These are phyloP conservation scores for Regulus satrapa DNA, from an alignment of 2,113 vertebrate species.

Conservation along the genomic window DNA sequence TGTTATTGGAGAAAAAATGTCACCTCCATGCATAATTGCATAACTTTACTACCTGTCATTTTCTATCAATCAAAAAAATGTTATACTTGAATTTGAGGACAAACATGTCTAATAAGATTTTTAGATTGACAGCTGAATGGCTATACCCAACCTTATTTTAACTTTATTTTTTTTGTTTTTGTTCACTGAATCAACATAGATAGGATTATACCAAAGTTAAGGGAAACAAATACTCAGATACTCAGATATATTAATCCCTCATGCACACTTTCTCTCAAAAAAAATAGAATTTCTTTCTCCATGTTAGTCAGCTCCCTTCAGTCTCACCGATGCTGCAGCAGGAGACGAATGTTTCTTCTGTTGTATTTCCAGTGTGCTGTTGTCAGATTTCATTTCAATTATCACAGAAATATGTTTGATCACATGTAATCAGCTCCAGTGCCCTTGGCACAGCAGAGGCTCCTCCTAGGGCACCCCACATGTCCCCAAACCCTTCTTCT, in stretches of 20 bases:
- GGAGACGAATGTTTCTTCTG: background rate
- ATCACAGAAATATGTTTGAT: background rate
- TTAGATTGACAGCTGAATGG: constrained; percentile 31
- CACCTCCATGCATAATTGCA: constrained; percentile 57
- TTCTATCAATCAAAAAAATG: constrained; percentile 52
- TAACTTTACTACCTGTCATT: constrained; percentile 38
- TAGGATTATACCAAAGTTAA: background rate
- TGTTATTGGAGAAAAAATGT: constrained; percentile 61
- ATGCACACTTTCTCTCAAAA: background rate
- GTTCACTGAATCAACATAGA: constrained; percentile 37
- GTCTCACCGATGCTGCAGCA: background rate
- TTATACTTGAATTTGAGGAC: constrained; percentile 19
- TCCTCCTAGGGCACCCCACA: background rate
- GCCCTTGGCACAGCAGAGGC: background rate
- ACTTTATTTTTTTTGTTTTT: constrained; percentile 44
- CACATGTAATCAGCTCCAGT: background rate
- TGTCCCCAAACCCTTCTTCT: background rate
- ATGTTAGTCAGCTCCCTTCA: background rate
- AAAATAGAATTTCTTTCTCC: background rate
- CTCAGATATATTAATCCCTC: constrained; percentile 22
- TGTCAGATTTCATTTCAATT: background rate
- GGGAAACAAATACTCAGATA: constrained; percentile 2
- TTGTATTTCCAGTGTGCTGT: background rate
- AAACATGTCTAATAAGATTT: constrained; percentile 4
- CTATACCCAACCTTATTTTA: constrained; percentile 32